phyloP scores from a whole-genome alignment of 2,797 vertebrate genomes.

The Coracias cyanogaster region DNA sequence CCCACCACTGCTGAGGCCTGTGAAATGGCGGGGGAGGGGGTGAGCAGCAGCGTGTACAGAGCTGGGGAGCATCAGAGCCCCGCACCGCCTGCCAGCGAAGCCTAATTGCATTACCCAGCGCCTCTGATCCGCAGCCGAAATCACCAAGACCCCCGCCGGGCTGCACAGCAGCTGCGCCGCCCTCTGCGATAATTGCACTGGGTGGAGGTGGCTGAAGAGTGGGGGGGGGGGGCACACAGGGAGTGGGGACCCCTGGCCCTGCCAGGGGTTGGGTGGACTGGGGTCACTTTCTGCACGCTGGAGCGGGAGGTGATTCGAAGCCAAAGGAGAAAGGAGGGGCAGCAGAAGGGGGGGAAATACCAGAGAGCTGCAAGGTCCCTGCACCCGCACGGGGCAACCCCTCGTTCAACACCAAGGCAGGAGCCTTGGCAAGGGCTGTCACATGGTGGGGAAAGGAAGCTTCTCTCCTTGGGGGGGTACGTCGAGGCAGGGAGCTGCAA shows the following conservation, averaged over 20 bases:
- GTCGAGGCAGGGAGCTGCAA: fast-evolving
- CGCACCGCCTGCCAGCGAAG: not conserved
- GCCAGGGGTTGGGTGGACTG: fast-evolving
- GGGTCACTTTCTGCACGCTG: not conserved
- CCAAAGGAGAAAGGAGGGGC: not conserved
- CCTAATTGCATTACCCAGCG: not conserved
- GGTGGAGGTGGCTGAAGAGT: not conserved
- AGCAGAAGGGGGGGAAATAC: fast-evolving
- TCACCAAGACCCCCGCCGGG: not conserved
- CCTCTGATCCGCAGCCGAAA: constrained; percentile 7
- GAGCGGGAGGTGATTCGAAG: not conserved
- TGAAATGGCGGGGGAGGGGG: not conserved
- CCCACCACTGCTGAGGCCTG: not conserved
- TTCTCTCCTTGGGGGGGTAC: not conserved
- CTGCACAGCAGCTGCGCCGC: not conserved
- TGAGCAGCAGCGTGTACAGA: not conserved
- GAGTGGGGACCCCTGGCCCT: not conserved
- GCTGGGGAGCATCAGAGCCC: not conserved
- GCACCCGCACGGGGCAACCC: too few species aligned
- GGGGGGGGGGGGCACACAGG: not conserved
- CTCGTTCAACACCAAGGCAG: not conserved
- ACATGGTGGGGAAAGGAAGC: not conserved
- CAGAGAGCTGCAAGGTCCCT: not conserved
- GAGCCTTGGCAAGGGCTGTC: not conserved
- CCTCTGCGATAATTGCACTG: not conserved